Base-by-base conservation (phyloP, 2,888 invertebrate genomes). In the Hofmannophila pseudospretella region DNA sequence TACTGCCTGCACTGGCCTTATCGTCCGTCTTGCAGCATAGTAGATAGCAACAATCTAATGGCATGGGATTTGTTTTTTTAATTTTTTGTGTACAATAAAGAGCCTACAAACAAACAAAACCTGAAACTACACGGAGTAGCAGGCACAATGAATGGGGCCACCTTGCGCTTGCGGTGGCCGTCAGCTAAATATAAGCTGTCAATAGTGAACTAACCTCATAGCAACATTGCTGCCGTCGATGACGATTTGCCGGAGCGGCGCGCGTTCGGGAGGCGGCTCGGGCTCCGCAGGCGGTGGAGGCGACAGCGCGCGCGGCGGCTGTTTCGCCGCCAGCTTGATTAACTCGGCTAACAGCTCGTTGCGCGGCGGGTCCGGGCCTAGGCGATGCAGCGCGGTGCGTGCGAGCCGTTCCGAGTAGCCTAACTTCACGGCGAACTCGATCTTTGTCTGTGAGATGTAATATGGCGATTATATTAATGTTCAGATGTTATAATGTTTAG, bases 171-270 rank as follows among this genome's bases (percentile, higher is more conserved):
- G n/a, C n/a, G n/a, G n/a, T n/a, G n/a, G n/a, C n/a, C n/a, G n/a
- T n/a, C n/a, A n/a, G n/a, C n/a, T n/a, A n/a, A n/a, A n/a, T n/a
- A n/a, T n/a, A n/a, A n/a, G n/a, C n/a, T n/a, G n/a, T n/a, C n/a
- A n/a, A n/a, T n/a, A n/a, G n/a, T n/a, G n/a, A n/a, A 63, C 67
- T 63, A 69, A 94, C 94, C 93, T 94, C 94, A 97, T 95, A 23
- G 97, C 97, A 11, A 97, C 95, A 73, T 97, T 97, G 74, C 96
- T 96, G 57, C 97, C 97, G 73, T 97, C 97, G 44, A 97, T 94
- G 47, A 97, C 96, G 45, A 97, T 92, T 38, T 94, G 93, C 40
- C 96, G 80, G 8, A 93, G 76, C 22, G 76, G 71, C 9, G 79
- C 80, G 2, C 77, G 56, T 19, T 86, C 86, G 1, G 76, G 64